These are phyloP conservation scores for Dunckerocampus dactyliophorus DNA, from an alignment of 2,113 vertebrate genomes.

Conservation along the genomic window DNA sequence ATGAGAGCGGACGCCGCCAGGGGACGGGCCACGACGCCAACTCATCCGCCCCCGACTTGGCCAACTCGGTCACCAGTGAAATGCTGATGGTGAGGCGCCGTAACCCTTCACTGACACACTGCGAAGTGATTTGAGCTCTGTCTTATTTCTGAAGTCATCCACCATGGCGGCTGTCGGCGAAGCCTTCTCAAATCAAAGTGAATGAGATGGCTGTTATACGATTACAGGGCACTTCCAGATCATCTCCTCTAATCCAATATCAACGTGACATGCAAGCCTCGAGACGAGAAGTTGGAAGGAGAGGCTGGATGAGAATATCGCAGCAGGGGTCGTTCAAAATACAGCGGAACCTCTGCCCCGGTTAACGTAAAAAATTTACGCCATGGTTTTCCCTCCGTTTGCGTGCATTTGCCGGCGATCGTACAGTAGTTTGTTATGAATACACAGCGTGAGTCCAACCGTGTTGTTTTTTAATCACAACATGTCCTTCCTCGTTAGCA, in stretches of 20 bases:
- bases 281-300: conserved; percentile 6
- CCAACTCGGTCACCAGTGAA: conserved; percentile 97
- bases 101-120: conserved; percentile 6
- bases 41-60: conserved; percentile 91
- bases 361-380: no score
- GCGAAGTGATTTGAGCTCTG: conserved; percentile 3
- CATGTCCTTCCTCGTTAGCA: no score
- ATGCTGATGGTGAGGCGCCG: conserved; percentile 88
- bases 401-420: no score
- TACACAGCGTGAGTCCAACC: no score
- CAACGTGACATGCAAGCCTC: conserved; percentile 15
- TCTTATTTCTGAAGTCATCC: conserved; percentile 21
- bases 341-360: not conserved
- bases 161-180: conserved; percentile 24
- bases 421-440: no score
- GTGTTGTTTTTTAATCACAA: no score
- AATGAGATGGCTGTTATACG: conserved; percentile 29
- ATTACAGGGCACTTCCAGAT: conserved; percentile 16
- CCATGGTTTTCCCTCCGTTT: no score
- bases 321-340: not conserved
- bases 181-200: conserved; percentile 37
- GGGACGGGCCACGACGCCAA: conserved; percentile 76
- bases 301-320: not conserved
- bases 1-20: conserved; percentile 73
- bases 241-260: conserved; percentile 29